Evolutionary conservation across 2,113 vertebrate genomes (phyloP).

Genomic region (Gorsachius goisagi): DNA sequence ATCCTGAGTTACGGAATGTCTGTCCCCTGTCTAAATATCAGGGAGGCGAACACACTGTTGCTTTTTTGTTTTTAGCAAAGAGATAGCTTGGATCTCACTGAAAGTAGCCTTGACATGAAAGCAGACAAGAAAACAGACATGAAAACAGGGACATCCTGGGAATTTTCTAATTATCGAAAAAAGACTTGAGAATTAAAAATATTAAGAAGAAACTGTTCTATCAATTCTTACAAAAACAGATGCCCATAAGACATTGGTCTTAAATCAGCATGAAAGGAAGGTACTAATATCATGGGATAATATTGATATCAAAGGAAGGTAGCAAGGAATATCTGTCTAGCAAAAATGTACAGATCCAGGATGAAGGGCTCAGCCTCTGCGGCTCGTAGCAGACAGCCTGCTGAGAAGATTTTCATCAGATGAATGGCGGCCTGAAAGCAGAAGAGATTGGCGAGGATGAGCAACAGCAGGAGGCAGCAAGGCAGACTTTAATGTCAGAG

Average conservation of each 20-base stretch:
- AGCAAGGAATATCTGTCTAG: neutral
- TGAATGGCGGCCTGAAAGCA: neutral
- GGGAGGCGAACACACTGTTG: neutral
- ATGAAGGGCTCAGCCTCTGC: neutral
- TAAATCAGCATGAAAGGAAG: neutral
- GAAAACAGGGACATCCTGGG: neutral
- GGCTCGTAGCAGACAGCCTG: neutral
- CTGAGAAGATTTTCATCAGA: neutral
- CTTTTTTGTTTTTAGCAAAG: neutral
- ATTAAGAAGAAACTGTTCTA: neutral
- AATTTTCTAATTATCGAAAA: neutral
- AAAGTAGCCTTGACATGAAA: neutral
- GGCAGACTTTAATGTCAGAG: neutral
- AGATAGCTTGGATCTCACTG: neutral
- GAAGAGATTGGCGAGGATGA: neutral
- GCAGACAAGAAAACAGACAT: neutral
- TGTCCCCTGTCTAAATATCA: neutral
- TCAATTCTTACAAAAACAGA: neutral
- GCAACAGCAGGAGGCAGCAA: neutral
- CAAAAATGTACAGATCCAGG: neutral
- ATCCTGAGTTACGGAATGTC: neutral
- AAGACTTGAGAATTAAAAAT: neutral
- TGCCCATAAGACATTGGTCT: neutral
- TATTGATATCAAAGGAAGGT: neutral
- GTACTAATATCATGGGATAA: neutral